These are phyloP conservation scores for Scaptomyza parva DNA, from an alignment of 2,888 invertebrate genomes.

Conservation along the genomic window DNA sequence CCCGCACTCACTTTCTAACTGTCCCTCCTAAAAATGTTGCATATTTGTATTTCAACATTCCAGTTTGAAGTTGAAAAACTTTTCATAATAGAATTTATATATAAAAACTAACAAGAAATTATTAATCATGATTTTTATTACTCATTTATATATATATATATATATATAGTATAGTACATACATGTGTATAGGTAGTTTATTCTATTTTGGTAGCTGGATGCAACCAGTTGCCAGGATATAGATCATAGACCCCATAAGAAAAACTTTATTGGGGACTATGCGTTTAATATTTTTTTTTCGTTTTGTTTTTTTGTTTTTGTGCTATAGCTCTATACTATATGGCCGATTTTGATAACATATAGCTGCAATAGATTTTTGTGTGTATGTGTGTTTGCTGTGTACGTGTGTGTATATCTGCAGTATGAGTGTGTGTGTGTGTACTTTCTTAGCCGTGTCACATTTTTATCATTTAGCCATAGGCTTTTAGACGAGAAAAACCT, in stretches of 20 bases:
- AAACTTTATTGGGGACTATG: conserved; percentile 30
- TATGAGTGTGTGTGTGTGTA: conserved; percentile 5
- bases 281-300: conserved; percentile 16
- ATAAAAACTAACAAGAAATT: conserved; percentile 5
- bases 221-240: conserved; percentile 56
- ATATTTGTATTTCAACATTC: conserved; percentile 29
- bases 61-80: conserved; percentile 18
- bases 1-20: too few relatives aligned
- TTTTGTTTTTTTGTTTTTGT: conserved; percentile 13
- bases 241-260: conserved; percentile 29
- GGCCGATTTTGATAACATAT: conserved; percentile 66
- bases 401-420: not conserved
- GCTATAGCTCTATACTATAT: conserved; percentile 67
- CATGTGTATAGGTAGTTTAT: conserved; percentile 59
- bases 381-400: conserved; percentile 5
- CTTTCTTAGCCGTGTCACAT: conserved; percentile 42
- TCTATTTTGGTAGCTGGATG: conserved; percentile 50
- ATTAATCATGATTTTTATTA: conserved; percentile 58
- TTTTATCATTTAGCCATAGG: conserved; percentile 82
- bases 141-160: conserved; percentile 24
- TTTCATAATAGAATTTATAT: not conserved
- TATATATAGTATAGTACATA: conserved; percentile 46
- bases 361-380: conserved; percentile 39
- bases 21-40: conserved; percentile 1
- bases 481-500: conserved; percentile 82